Conservation (phyloP, 2,113 vertebrate genomes). For the Entelurus aequoreus region DNA sequence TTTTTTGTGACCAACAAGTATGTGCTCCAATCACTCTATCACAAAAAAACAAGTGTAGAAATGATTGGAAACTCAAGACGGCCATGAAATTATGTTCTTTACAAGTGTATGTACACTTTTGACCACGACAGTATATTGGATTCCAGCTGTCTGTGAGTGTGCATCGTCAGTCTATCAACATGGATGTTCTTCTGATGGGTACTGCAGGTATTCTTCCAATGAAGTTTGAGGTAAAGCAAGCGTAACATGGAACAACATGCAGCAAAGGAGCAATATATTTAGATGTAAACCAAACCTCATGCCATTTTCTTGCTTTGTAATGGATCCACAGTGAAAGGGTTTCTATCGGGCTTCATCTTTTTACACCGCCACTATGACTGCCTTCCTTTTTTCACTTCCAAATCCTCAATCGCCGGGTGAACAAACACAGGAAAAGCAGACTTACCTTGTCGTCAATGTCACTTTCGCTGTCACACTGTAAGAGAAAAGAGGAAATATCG, state of each 20-base stretch:
- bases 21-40: no score
- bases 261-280: neutral
- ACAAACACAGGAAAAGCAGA: constrained; percentile 63
- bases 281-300: constrained; percentile 16
- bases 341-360: constrained; percentile 35
- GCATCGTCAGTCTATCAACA: no score
- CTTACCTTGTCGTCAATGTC: constrained; percentile 98
- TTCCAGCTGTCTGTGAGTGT: no score
- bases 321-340: constrained; percentile 42
- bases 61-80: no score
- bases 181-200: no score
- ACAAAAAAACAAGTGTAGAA: no score
- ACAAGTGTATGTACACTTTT: no score
- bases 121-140: no score
- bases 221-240: no score
- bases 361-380: neutral
- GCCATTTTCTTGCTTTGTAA: constrained; percentile 20
- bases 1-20: no score
- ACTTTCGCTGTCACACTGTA: constrained; percentile 96
- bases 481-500: constrained; percentile 73
- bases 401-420: constrained; percentile 54
- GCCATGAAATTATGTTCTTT: no score
- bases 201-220: no score
- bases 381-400: constrained; percentile 35
- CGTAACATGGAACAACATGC: neutral